Conservation (phyloP, 1,140 invertebrate genomes). For the Tetramorium alpestre region DNA sequence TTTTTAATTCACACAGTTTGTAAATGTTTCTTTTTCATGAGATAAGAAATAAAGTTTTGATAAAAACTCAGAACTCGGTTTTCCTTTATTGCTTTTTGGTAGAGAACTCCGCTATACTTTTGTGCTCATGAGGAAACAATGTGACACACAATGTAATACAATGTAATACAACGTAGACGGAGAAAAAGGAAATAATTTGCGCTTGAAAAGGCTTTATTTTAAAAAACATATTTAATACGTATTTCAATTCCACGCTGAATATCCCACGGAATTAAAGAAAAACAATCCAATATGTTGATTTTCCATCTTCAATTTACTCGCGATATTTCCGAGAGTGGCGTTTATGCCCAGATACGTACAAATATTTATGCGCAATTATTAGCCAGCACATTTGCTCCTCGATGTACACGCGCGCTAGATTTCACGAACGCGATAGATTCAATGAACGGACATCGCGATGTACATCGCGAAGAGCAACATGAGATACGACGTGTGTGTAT, state of each 20-base stretch:
- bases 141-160: neutral
- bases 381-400: neutral
- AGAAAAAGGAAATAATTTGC: neutral
- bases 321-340: neutral
- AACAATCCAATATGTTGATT: neutral
- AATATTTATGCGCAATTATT: slow-evolving; percentile 45
- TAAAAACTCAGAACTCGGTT: neutral
- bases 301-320: neutral
- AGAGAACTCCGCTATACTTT: neutral
- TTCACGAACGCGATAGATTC: neutral
- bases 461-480: slow-evolving; percentile 4
- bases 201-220: neutral
- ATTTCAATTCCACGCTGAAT: slow-evolving; percentile 1
- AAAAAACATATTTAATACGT: slow-evolving; percentile 1
- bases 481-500: slow-evolving; percentile 16
- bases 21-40: neutral
- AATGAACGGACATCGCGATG: slow-evolving; percentile 3
- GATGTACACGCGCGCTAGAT: neutral
- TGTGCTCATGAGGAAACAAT: neutral
- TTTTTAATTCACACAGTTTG: neutral
- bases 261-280: neutral
- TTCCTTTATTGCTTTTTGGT: neutral
- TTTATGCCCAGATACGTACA: neutral
- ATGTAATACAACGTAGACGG: neutral
- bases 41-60: neutral